These are phyloP conservation scores for Drosophila azteca DNA, from an alignment of 1,140 invertebrate species.

Conservation along the genomic window DNA sequence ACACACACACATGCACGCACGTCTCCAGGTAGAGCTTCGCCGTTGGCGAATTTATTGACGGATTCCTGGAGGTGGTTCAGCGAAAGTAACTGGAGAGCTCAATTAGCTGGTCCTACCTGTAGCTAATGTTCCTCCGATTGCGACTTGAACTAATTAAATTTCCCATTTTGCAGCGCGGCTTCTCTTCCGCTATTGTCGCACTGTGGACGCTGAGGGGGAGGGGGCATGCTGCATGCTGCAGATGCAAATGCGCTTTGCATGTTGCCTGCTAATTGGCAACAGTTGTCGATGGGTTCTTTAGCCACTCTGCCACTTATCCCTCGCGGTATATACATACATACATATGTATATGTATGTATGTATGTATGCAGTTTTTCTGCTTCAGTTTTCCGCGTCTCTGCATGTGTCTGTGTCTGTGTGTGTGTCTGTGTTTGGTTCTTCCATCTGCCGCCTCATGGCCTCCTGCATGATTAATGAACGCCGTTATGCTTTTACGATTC, in stretches of 20 bases:
- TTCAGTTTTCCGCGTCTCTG: neutral
- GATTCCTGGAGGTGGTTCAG: conserved; percentile 1
- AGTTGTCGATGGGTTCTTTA: conserved; percentile 73
- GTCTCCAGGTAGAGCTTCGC: neutral
- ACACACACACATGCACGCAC: neutral
- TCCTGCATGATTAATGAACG: conserved; percentile 76
- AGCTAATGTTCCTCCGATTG: conserved; percentile 23
- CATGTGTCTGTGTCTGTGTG: conserved; percentile 18
- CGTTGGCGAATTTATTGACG: conserved; percentile 39
- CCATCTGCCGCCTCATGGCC: conserved; percentile 27
- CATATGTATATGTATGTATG: too few species aligned
- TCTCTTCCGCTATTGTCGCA: conserved; percentile 29
- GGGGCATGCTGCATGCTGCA: conserved; percentile 8
- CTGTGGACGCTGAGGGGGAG: neutral
- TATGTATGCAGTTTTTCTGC: too few species aligned
- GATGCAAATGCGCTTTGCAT: conserved; percentile 80
- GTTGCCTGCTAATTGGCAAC: conserved; percentile 79
- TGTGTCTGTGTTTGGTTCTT: conserved; percentile 39
- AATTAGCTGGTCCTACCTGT: conserved; percentile 32
- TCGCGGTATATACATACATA: too few species aligned
- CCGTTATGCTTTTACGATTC: conserved; percentile 74
- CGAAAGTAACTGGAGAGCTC: conserved; percentile 32
- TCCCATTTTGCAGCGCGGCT: conserved; percentile 24
- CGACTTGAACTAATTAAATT: conserved; percentile 44
- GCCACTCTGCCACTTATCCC: neutral